Percentiles rank a stretch among this genome's conserved stretches.
These are phyloP conservation scores for Sceliomorpha sp. DNA, from an alignment of 2,888 invertebrate species.

Conservation along the genomic window DNA sequence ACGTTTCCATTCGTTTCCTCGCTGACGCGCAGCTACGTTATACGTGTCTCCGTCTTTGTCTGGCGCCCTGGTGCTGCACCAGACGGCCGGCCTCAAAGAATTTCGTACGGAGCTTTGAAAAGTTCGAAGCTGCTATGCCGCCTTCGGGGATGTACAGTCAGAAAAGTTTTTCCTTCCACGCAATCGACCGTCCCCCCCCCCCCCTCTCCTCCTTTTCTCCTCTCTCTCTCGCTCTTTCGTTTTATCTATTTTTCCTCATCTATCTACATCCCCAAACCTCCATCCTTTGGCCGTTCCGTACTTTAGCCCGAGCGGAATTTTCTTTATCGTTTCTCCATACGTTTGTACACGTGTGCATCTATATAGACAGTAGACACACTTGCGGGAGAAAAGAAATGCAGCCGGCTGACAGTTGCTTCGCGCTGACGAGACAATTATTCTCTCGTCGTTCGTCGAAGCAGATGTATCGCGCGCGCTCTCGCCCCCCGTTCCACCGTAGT, in stretches of 20 bases:
- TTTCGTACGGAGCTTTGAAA: constrained; percentile 39
- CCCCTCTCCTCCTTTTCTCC: no score
- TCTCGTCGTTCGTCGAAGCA: constrained; percentile 35
- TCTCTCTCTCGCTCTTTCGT: constrained; percentile 27
- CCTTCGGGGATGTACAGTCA: constrained; percentile 30
- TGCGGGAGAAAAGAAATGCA: constrained; percentile 11
- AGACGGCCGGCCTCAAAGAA: constrained; percentile 23
- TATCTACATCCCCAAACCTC: no score
- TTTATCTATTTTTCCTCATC: no score
- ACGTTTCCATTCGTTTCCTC: constrained; percentile 25
- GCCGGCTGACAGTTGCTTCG: constrained; percentile 20
- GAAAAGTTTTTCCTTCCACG: constrained; percentile 41
- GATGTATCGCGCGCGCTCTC: constrained; percentile 30
- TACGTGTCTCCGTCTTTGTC: constrained; percentile 24
- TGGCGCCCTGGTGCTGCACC: constrained; percentile 5
- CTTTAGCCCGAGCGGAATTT: no score
- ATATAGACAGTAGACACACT: constrained; percentile 8
- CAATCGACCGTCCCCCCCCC: constrained; percentile 24
- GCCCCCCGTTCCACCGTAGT: constrained; percentile 33
- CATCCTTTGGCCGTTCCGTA: background rate
- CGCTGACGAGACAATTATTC: constrained; percentile 46
- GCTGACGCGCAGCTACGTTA: constrained; percentile 24
- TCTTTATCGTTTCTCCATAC: no score
- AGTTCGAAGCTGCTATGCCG: constrained; percentile 30
- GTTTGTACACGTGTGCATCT: no score